Base-by-base conservation (phyloP, 1,140 invertebrate species). In the Colletes latitarsis region DNA sequence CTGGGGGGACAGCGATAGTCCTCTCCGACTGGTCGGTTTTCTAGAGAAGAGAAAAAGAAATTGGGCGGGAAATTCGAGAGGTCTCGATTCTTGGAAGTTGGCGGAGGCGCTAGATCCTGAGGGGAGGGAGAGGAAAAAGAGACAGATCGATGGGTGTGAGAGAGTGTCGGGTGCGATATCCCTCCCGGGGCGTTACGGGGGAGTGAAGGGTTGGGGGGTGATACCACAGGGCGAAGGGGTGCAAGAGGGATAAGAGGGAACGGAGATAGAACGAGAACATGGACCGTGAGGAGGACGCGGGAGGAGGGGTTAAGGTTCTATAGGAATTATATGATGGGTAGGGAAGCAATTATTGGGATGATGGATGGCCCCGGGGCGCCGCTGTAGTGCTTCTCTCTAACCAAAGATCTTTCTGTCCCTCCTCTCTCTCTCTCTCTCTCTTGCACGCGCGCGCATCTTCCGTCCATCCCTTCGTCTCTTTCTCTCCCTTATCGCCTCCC, bases 301-400 rank as follows among this genome's bases (percentile, higher is more conserved):
- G 30, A 21, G 68, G 30, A 67, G 49, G 60, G 80, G 82, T 30
- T 79, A 79, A 83, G 88, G 81, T 90, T 91, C 90, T 90, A 91
- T 90, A 92, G 90, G 90, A 92, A 92, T 92, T 92, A 91, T 92
- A 88, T 83, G 90, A 92, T 91, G 91, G 92, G 88, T 92, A 92
- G 92, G 91, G 91, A 93, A 92, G 92, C 92, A 93, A 93, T 93
- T 93, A 93, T 92, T 91, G 90, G 86, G 88, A 92, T 93, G 92
- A 93, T 93, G 91, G 91, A 93, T 93, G 91, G 92, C 91, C 91
- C 82, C 85, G 81, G 91, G 92, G 92, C 90, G 91, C 90, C 89
- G 89, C 88, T 88, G 89, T 88, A 88, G 83, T 87, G 79, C 77
- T 85, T 88, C 89, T 89, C 88, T 88, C 83, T 88, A 90, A 90